These are phyloP conservation scores for Drosophila percnosoma DNA, from an alignment of 2,888 invertebrate species.

Conservation along the genomic window DNA sequence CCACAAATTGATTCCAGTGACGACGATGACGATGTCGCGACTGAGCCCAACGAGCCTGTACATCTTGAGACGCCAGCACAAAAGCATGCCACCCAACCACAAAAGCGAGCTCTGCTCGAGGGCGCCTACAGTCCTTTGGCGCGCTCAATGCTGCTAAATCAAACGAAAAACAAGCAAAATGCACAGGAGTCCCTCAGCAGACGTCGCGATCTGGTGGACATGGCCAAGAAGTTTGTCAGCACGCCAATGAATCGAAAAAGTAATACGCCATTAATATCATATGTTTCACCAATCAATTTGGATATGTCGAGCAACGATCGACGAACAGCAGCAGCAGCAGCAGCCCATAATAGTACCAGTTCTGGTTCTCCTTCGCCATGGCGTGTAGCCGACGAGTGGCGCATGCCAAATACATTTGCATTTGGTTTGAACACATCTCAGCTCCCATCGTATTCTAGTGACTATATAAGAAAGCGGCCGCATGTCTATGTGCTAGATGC, in stretches of 20 bases:
- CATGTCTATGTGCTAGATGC: slow-evolving; percentile 64
- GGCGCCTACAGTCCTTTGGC: slow-evolving; percentile 76
- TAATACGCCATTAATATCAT: background rate
- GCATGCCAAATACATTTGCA: slow-evolving; percentile 77
- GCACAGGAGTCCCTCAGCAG: slow-evolving; percentile 12
- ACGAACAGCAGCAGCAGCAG: too few species aligned
- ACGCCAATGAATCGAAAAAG: slow-evolving; percentile 73
- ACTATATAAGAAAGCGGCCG: slow-evolving; percentile 64
- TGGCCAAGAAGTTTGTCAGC: slow-evolving; percentile 75
- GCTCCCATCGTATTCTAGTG: slow-evolving; percentile 83
- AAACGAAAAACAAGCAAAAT: slow-evolving; percentile 56
- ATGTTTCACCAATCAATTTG: slow-evolving; percentile 64
- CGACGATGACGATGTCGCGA: slow-evolving; percentile 1
- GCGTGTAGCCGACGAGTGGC: slow-evolving; percentile 78
- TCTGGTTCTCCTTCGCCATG: slow-evolving; percentile 76
- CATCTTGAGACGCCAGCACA: slow-evolving; percentile 11
- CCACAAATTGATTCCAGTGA: slow-evolving; percentile 15
- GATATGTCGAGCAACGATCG: background rate
- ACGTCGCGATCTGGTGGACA: slow-evolving; percentile 61
- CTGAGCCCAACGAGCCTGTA: background rate
- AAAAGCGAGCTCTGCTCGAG: slow-evolving; percentile 6
- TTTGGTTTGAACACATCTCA: slow-evolving; percentile 79
- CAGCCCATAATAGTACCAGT: background rate
- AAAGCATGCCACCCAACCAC: slow-evolving; percentile 1
- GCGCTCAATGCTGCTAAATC: slow-evolving; percentile 73